A percentile compares a stretch with the other conserved stretches of the same genome.
phyloP scores from a whole-genome alignment of 92 coral and sea anemone species.

The Plumapathes pennacea region DNA sequence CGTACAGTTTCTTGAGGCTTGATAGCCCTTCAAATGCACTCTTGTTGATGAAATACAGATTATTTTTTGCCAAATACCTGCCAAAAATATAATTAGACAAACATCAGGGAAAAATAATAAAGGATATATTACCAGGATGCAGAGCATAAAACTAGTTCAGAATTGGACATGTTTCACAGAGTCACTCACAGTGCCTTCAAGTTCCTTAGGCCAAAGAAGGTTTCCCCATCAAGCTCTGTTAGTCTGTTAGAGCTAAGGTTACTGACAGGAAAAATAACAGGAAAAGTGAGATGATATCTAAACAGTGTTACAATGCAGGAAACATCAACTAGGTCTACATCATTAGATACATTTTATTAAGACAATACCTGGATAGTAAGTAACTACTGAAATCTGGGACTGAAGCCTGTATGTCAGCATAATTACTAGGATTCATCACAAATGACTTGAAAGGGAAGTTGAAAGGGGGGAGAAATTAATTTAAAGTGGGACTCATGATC shows the following conservation, averaged over 20 bases:
- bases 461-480: too few relatives aligned
- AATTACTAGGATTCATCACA: too few relatives aligned
- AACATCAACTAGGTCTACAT: too few relatives aligned
- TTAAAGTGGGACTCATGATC: too few relatives aligned
- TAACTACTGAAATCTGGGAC: too few relatives aligned
- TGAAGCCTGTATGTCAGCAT: too few relatives aligned
- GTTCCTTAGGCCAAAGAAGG: conserved; percentile 39
- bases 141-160: background rate
- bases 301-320: too few relatives aligned
- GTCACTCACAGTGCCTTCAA: conserved; percentile 51
- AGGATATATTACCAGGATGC: background rate
- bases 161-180: too few relatives aligned
- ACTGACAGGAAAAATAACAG: conserved; percentile 17
- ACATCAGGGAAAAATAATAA: background rate
- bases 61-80: conserved; percentile 61
- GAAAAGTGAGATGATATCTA: too few relatives aligned
- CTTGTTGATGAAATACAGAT: conserved; percentile 26
- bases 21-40: conserved; percentile 14
- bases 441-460: too few relatives aligned
- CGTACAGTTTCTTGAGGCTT: conserved; percentile 24
- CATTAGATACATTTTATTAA: too few relatives aligned
- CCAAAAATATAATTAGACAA: background rate
- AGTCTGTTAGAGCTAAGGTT: conserved; percentile 43
- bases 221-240: conserved; percentile 22
- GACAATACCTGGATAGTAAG: too few relatives aligned